Percentiles rank a stretch among this genome's conserved stretches.
phyloP scores from a whole-genome alignment of 2,113 vertebrate genomes.

The Balaenoptera acutorostrata region DNA sequence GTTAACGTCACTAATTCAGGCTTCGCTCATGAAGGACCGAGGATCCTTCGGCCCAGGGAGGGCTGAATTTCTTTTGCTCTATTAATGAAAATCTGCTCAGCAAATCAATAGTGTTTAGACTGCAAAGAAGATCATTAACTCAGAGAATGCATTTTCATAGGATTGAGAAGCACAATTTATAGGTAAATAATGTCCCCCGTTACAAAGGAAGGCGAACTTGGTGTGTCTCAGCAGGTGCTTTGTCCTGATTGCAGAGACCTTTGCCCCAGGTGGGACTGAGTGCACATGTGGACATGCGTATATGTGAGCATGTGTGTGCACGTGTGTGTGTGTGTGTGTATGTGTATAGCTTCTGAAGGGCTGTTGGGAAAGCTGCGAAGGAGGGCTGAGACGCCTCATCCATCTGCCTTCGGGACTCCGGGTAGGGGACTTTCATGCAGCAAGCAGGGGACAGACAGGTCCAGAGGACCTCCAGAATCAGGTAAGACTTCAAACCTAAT shows the following conservation, averaged over 20 bases:
- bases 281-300: too few species aligned
- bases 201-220: neutral
- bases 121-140: neutral
- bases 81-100: neutral
- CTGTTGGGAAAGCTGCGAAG: neutral
- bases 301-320: fast-evolving
- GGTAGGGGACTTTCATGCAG: fast-evolving
- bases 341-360: neutral
- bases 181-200: fast-evolving
- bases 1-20: too few species aligned
- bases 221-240: neutral
- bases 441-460: neutral
- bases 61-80: neutral
- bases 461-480: neutral
- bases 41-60: neutral
- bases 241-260: neutral
- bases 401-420: neutral
- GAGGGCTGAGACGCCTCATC: neutral
- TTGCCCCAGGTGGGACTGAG: neutral
- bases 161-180: neutral
- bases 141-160: neutral
- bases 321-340: fast-evolving
- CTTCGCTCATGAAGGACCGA: neutral
- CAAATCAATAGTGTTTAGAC: neutral
- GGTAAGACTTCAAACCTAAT: neutral